Evolutionary conservation across 2,113 vertebrate genomes (phyloP).

Genomic region (Bambusicola thoracicus): DNA sequence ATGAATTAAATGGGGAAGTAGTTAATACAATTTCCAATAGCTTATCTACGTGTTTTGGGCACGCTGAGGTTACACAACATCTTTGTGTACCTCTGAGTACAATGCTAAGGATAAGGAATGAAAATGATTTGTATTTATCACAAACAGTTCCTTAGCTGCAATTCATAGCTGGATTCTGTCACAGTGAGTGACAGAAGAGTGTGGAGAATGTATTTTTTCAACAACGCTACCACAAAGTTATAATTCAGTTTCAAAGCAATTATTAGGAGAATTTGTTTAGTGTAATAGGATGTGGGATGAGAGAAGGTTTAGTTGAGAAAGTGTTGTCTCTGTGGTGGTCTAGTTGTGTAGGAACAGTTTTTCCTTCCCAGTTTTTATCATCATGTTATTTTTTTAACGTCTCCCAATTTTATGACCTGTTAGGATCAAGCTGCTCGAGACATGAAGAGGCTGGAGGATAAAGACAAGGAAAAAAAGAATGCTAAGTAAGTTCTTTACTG

Average conservation of each 20-base stretch:
- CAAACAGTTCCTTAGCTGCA: not conserved
- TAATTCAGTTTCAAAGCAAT: not conserved
- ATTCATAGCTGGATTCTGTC: not conserved
- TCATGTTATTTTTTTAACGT: conserved; percentile 7
- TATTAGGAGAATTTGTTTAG: not conserved
- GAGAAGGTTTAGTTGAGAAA: not conserved
- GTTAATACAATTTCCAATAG: not conserved
- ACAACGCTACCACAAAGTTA: not conserved
- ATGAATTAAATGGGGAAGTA: not conserved
- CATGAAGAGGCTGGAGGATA: conserved; percentile 96
- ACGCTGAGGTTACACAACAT: not conserved
- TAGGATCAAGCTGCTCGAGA: conserved; percentile 97
- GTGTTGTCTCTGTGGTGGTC: not conserved
- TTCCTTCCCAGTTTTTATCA: not conserved
- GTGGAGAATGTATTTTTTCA: not conserved
- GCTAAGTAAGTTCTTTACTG: conserved; percentile 89
- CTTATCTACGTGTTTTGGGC: not conserved
- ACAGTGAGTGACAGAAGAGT: not conserved
- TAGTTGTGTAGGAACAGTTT: not conserved
- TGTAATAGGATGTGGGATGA: not conserved
- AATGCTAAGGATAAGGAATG: not conserved
- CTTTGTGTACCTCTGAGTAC: not conserved
- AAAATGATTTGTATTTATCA: not conserved
- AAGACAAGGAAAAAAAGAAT: conserved; percentile 93
- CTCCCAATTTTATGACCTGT: conserved; percentile 56